Evolutionary conservation across 2,113 vertebrate genomes (phyloP), one percentile per base, ranked within the genome.

Genomic region (Osmerus mordax): DNA sequence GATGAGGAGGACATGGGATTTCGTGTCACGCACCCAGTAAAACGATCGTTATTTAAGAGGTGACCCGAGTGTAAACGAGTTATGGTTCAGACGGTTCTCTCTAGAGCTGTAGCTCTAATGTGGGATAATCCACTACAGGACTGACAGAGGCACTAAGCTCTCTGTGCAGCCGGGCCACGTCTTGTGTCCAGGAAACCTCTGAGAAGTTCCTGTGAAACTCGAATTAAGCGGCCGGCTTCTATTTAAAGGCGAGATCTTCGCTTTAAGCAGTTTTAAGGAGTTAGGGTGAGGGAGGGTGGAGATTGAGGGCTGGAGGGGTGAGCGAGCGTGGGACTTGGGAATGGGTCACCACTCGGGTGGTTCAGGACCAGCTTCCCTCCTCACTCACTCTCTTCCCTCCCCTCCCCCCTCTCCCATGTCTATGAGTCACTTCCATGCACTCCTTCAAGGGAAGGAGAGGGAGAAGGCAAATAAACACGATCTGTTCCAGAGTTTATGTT

Each of bases 391-490:
- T 60, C 77, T 71, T 74, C 71, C 73, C 64, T 80, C 73, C 81
- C 69, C 81, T 81, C 79, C 41, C 32, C 28, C 29, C n/a, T 3
- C 68, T 32, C 64, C 14, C 71, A 73, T 79, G 86, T 67, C 83
- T 78, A 53, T 90, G 87, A 91, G 78, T 91, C 88, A 88, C 83
- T 90, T 86, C 85, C 85, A 85, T 83, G 80, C 83, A 78, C 84
- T 74, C 74, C 85, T 89, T 89, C 83, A 83, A 78, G 65, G 86
- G 75, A 81, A 82, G 77, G 81, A 79, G 83, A 82, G 81, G 76
- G 82, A 77, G 16, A 89, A 90, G 81, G 77, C 88, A 90, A 92
- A 92, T 91, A 92, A 91, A 91, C 89, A 91, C 78, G 78, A 85
- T 87, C 75, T 86, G 87, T 86, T 87, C 87, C 85, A 86, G 76